Evolutionary conservation across 2,113 vertebrate genomes (phyloP).

Genomic region (Percopsis transmontana): DNA sequence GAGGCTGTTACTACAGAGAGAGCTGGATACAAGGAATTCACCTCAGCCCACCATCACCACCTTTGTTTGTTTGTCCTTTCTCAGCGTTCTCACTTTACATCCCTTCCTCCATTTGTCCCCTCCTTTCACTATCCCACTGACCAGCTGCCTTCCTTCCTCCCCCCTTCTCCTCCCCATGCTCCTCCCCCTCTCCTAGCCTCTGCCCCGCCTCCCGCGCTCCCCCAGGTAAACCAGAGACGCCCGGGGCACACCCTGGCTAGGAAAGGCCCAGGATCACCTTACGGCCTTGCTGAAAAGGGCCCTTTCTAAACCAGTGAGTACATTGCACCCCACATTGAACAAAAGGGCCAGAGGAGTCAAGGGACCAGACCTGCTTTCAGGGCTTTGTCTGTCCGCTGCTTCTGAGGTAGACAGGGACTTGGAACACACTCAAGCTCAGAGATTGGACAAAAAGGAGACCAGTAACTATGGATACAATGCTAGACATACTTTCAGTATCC

Average conservation of each 20-base stretch:
- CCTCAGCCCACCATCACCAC: conserved; percentile 68
- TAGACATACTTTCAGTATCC: too few species aligned
- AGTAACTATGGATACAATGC: too few species aligned
- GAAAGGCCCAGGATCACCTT: conserved; percentile 75
- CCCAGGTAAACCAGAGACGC: conserved; percentile 75
- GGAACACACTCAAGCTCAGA: conserved; percentile 36
- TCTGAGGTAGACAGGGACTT: conserved; percentile 32
- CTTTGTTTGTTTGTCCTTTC: conserved; percentile 78
- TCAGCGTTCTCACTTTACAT: conserved; percentile 77
- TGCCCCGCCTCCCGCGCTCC: conserved; percentile 48
- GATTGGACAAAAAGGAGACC: conserved; percentile 24
- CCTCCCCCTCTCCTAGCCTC: conserved; percentile 7
- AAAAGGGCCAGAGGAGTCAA: conserved; percentile 59
- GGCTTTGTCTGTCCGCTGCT: conserved; percentile 53
- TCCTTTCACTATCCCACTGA: conserved; percentile 39
- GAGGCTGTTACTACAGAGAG: conserved; percentile 41
- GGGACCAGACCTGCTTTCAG: conserved; percentile 63
- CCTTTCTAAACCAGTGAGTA: conserved; percentile 62
- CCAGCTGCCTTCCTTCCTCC: conserved; percentile 52
- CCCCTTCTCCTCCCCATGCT: not conserved
- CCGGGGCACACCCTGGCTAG: conserved; percentile 69
- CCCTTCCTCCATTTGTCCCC: conserved; percentile 13
- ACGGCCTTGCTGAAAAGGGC: conserved; percentile 74
- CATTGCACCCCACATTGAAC: conserved; percentile 56
- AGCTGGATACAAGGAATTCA: conserved; percentile 66